A percentile compares a stretch with the other conserved stretches of the same genome.
Conservation (phyloP, 1,140 invertebrate genomes). For the Drosophila funebris region DNA sequence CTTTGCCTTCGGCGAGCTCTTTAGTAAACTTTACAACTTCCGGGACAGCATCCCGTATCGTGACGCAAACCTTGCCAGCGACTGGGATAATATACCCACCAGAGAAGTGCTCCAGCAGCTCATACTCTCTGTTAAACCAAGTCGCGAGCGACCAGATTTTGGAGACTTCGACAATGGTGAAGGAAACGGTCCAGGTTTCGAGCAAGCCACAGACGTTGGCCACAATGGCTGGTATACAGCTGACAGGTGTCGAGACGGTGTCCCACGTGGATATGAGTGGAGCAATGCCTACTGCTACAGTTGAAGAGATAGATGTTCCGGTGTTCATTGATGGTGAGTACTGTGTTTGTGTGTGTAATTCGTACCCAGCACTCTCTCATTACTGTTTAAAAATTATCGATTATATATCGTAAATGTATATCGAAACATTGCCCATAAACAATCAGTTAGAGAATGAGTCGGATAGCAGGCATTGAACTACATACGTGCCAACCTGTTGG, state of each 20-base stretch:
- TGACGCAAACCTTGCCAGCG: slow-evolving; percentile 19
- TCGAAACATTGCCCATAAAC: slow-evolving; percentile 10
- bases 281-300: slow-evolving; percentile 84
- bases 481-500: neutral
- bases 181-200: slow-evolving; percentile 73
- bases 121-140: slow-evolving; percentile 21
- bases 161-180: slow-evolving; percentile 51
- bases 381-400: slow-evolving; percentile 52
- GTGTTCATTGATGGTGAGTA: slow-evolving; percentile 84
- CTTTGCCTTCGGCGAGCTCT: slow-evolving; percentile 54
- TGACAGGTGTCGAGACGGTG: slow-evolving; percentile 78
- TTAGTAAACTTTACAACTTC: slow-evolving; percentile 63
- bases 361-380: slow-evolving; percentile 79
- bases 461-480: slow-evolving; percentile 66
- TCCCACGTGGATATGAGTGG: slow-evolving; percentile 80
- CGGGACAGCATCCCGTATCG: slow-evolving; percentile 66
- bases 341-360: slow-evolving; percentile 82
- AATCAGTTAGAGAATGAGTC: slow-evolving; percentile 79
- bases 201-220: slow-evolving; percentile 66
- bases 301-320: slow-evolving; percentile 84
- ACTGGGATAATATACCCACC: slow-evolving; percentile 66
- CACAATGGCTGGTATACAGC: slow-evolving; percentile 79
- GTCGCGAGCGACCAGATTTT: slow-evolving; percentile 38
- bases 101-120: slow-evolving; percentile 33
- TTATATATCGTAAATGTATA: neutral